phyloP scores from a whole-genome alignment of 2,113 vertebrate genomes.

The Aegithalos caudatus region DNA sequence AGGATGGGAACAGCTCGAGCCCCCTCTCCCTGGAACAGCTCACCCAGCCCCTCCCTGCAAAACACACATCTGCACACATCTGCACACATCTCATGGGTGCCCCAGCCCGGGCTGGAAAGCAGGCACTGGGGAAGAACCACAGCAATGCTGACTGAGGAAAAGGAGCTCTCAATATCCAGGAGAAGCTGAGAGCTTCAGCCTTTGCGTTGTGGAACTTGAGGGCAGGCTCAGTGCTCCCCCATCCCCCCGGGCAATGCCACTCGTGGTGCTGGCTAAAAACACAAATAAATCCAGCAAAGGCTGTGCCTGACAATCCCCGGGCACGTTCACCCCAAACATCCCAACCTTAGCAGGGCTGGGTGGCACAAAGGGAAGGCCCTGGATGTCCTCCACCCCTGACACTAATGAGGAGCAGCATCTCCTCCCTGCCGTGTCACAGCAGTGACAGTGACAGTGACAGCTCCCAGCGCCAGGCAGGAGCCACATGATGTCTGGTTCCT shows the following conservation, averaged over 20 bases:
- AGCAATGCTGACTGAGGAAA: background rate
- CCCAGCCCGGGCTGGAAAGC: background rate
- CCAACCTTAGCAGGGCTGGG: background rate
- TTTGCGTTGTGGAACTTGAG: background rate
- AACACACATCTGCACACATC: background rate
- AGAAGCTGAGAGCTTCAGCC: background rate
- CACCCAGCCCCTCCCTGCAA: background rate
- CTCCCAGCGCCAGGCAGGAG: background rate
- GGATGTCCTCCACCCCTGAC: background rate
- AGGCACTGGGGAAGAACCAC: background rate
- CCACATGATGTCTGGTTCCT: slow-evolving; percentile 55
- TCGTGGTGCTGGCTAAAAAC: background rate
- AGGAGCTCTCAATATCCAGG: background rate
- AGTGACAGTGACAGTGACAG: background rate
- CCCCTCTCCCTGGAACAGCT: background rate
- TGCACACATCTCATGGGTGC: background rate
- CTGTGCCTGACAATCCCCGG: background rate
- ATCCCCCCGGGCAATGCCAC: background rate
- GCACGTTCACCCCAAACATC: background rate
- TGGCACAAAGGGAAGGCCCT: background rate
- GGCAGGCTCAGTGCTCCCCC: background rate
- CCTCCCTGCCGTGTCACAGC: background rate
- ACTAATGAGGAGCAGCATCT: slow-evolving; percentile 34
- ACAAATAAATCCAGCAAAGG: background rate
- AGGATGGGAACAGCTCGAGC: background rate